Base-by-base conservation (phyloP, 2,113 vertebrate species). In the Boulengeromyrus knoepffleri region DNA sequence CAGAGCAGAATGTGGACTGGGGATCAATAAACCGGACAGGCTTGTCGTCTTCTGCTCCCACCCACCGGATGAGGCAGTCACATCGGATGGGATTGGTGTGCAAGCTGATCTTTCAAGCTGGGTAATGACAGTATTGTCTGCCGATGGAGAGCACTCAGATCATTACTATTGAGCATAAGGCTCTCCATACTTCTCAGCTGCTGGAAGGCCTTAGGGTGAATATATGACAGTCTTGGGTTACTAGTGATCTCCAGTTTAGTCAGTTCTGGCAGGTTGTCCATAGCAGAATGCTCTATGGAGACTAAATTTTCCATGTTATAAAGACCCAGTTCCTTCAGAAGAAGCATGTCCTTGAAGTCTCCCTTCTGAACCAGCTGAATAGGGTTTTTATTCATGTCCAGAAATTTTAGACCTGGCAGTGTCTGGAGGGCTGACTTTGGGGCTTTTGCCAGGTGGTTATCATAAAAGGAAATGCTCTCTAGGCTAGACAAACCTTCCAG, bases 231-330 rank as follows among this genome's bases (percentile, higher is more conserved):
- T 45, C 97, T 96, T 0, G 97, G 98, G 93, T 99, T 99, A 95
- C 99, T 99, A 92, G 98, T 99, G 90, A 99, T 96, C 27, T 99
- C 99, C 24, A 99, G 95, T 92, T 99, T 99, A 91, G 98, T 99
- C 90, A 99, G 95, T 93, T 99, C 98, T 0, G 99, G 98, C 10
- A 99, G 96, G 93, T 99, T 97, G 88, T 97, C 96, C 91, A 99
- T 94, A 87, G 97, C 97, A 0, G 96, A 95, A 89, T 94, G 96
- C 93, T 99, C 98, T 15, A 99, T 97, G 90, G 97, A 98, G 92
- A 98, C 96, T 93, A 99, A 94, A 92, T 98, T 97, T 80, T 97
- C 97, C 97, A 99, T 98, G 95, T 98, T 98, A 95, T 97, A 98
- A 85, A 99, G 96, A 31, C 97, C 97, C 9, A 99, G 95, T 94